Evolutionary conservation across 1,140 invertebrate genomes (phyloP), one percentile per base, ranked within the genome.

Genomic region (Helicoverpa zea): DNA sequence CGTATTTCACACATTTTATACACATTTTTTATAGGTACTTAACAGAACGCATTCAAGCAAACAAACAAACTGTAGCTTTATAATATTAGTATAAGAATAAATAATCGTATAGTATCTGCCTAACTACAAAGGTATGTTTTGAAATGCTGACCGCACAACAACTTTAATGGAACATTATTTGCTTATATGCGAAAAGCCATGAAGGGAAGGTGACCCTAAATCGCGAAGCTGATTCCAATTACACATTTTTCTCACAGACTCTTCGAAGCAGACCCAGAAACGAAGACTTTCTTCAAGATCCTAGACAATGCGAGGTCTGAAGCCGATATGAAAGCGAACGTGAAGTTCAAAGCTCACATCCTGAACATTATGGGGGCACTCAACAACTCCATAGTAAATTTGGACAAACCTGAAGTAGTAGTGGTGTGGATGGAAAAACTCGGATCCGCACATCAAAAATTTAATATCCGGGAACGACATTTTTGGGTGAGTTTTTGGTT

Each of bases 281-380:
- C 96, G 29, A 96, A 96, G 82, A 86, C 95, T 12, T 88, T 95
- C 54, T 97, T 97, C 86, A 89, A 89, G 58, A 87, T 89, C 29
- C 96, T 97, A 9, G 75, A 23, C 64, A 95, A 95, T 86, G 94
- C 96, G 29, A 81, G 96, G 3, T 92, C 96, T 1, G 56, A 95
- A 5, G 94, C 96, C 0, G 95, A 97, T 72, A 89, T 97, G 72
- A 72, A 88, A 9, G 84, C 82, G 0, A 97, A 96, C 85, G 94
- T 95, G 52, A 96, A 95, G 83, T 96, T 97, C 82, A 96, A 96
- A 84, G 96, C 96, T 0, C 97, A 98, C 88, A 96, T 96, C 18
- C 94, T 95, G 4, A 96, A 95, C 81, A 95, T 97, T 9, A 95
- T 97, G 91, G 95, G 96, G 3, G 92, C 96, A 0, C 83, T 98